Evolutionary conservation across 2,888 invertebrate species (phyloP), one percentile per base, ranked within the genome.

Genomic region (Watsonalla cultraria): DNA sequence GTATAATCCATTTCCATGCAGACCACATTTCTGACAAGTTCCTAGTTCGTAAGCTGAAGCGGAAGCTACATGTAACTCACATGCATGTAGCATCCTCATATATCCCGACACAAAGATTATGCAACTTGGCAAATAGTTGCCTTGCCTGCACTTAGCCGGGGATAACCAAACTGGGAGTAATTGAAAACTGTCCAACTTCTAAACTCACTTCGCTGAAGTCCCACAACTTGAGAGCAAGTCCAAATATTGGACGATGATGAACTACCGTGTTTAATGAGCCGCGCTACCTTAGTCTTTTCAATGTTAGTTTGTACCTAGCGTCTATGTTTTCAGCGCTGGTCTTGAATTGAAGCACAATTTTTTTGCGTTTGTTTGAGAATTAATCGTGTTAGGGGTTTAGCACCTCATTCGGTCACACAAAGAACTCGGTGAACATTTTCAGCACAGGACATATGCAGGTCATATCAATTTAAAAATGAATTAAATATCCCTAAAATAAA

Each of bases 121-220:
- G 61, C 70, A 72, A 76, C 59, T 74, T 70, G 54, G 63, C 62
- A 69, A 78, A 77, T 78, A 71, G 65, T 75, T 78, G 71, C 72
- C 65, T 65, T 59, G 57, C 54, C 59, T 66, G 72, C 69, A 72
- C 66, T 76, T 67, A 68, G 52, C 49, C 56, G 34, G 62, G 70
- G 72, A 68, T 68, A 65, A 65, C 71, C 62, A 65, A 67, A 70
- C 69, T 74, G 60, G 63, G 66, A 74, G 76, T 80, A 80, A 83
- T 82, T 78, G 79, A 78, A 80, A 80, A 79, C 81, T 78, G 80
- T 77, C 80, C 70, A 80, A 82, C 68, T 76, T 57, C 53, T 58
- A 60, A 56, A 59, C 45, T 37, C 9, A 46, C 45, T 45, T 11
- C 8, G 35, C 45, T 49, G 14, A 47, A 45, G 42, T 13, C 50